Evolutionary conservation across 2,797 vertebrate species (phyloP), one percentile per base, ranked within the genome.

Genomic region (Eospalax fontanierii): DNA sequence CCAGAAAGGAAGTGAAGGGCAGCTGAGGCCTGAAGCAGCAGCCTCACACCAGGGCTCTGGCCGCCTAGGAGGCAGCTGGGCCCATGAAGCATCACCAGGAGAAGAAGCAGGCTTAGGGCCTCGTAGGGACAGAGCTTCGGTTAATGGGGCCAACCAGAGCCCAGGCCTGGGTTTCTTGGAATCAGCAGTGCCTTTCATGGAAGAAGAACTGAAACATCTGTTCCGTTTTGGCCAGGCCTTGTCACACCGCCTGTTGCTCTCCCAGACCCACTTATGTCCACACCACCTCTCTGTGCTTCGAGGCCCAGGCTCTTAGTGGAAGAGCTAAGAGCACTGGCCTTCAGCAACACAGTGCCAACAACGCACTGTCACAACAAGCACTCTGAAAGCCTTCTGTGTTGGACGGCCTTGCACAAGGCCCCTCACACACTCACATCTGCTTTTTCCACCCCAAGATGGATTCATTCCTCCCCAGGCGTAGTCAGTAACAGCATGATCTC

Each of bases 301-400:
- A 63, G 61, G 61, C 8, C 35, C 19, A 28, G 78, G 26, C 6
- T 68, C 63, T 4, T 38, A 38, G 3, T 43, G 24, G 15, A 63
- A 89, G 74, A n/a, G 9, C 38, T 38, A 6, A 11, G 40, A 73
- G 54, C 16, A 35, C 54, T 54, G 38, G 68, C 26, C 79, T 26
- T 3, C 40, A 40, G 6, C 10, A 19, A 16, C 0, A 6, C 0
- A 11, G 12, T 26, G 3, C 6, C 22, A 28, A 61, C 12, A 50
- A 33, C 1, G 28, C 35, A 40, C 73, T 30, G 30, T 59, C 40
- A 70, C 2, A 5, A 30, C 7, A 3, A 12, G 78, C 38, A 35
- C 65, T n/a, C 15, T 18, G 33, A 66, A 61, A n/a, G 19, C 6
- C 16, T 40, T n/a, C 40, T 65, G 26, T 10, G 24, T 35, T n/a